phyloP scores from a whole-genome alignment of 64 coral and sea anemone species.

The Montipora foliosa region DNA sequence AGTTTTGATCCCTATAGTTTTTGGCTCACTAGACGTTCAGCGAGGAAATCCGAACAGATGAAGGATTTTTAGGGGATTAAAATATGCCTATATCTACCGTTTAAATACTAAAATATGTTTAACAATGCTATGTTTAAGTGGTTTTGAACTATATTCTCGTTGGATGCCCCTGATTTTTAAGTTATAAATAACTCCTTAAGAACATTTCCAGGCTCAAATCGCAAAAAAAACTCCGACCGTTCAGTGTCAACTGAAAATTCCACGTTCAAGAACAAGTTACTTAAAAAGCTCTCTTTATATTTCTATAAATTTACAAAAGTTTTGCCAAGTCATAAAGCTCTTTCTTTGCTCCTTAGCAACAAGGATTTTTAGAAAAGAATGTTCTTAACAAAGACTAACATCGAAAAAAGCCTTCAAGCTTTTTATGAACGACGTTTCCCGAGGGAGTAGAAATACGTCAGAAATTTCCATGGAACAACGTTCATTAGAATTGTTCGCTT shows the following conservation, averaged over 20 bases:
- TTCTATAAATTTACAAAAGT: not conserved
- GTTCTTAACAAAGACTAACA: constrained; percentile 1
- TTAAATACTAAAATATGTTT: too few relatives aligned
- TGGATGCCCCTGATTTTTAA: too few relatives aligned
- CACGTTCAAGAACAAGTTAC: too few relatives aligned
- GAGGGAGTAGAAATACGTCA: not conserved
- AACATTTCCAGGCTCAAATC: too few relatives aligned
- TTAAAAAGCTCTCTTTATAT: not conserved
- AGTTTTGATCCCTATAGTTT: too few relatives aligned
- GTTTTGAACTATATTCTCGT: too few relatives aligned
- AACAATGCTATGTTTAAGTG: too few relatives aligned
- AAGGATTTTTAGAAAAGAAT: not conserved
- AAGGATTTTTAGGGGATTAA: too few relatives aligned
- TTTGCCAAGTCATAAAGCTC: not conserved
- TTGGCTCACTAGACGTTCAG: too few relatives aligned
- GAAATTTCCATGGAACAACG: constrained; percentile 30
- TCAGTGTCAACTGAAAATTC: not conserved
- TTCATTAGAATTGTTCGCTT: constrained; percentile 25
- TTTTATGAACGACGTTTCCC: constrained; percentile 3
- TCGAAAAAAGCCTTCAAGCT: not conserved
- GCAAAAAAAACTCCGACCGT: not conserved
- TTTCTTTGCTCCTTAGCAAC: constrained; percentile 31
- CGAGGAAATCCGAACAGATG: too few relatives aligned
- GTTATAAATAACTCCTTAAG: too few relatives aligned
- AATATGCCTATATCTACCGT: too few relatives aligned